Evolutionary conservation across 2,888 invertebrate species (phyloP).

Genomic region (Pimpla rufipes): DNA sequence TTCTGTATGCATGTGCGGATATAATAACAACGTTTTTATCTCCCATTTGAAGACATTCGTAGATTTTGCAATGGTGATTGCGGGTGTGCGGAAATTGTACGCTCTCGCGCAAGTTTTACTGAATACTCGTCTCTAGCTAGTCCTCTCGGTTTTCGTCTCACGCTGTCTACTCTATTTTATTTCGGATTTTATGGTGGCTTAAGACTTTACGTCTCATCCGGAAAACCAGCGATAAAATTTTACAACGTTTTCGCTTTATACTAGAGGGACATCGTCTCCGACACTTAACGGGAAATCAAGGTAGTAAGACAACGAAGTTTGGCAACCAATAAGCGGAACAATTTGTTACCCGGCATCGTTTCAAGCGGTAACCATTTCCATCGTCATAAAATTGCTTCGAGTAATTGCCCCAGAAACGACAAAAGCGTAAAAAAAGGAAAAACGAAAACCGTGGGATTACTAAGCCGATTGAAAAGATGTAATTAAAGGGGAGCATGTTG

Average conservation of each 20-base stretch:
- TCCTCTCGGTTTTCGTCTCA: background rate
- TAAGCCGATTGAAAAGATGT: no score
- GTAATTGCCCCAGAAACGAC: no score
- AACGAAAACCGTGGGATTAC: no score
- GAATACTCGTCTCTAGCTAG: background rate
- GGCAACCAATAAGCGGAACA: background rate
- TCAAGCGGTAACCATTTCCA: no score
- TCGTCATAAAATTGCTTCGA: no score
- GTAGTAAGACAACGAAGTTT: background rate
- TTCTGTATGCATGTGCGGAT: background rate
- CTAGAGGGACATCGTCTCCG: background rate
- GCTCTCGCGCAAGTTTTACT: background rate
- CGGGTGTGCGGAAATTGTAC: background rate
- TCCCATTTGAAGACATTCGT: background rate
- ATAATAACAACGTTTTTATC: background rate
- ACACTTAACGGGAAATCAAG: background rate
- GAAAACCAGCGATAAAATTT: background rate
- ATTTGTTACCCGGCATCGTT: no score
- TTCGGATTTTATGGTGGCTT: background rate
- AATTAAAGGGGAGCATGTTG: no score
- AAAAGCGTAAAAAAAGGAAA: no score
- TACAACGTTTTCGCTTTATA: background rate
- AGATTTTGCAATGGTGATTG: background rate
- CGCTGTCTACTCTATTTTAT: no score
- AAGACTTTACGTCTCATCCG: background rate